phyloP scores from a whole-genome alignment of 2,888 invertebrate species.

The Erebia palarica region DNA sequence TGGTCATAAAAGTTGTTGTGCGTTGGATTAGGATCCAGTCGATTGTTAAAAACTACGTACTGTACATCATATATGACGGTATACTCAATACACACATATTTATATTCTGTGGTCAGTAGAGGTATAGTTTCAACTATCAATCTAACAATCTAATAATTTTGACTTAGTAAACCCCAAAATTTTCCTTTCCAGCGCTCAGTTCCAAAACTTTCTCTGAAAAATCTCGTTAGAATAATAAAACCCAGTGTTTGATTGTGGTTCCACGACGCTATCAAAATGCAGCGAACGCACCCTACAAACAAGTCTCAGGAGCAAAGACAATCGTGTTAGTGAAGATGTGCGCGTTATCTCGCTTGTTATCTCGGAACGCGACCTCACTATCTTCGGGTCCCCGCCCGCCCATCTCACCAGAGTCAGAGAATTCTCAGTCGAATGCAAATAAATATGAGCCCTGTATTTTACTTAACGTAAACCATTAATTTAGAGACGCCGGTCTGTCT shows the following conservation, averaged over 20 bases:
- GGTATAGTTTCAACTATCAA: too few relatives aligned
- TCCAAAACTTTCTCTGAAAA: background rate
- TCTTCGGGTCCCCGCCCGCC: slow-evolving; percentile 69
- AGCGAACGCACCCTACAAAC: slow-evolving; percentile 29
- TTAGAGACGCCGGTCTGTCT: slow-evolving; percentile 72
- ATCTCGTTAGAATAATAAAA: background rate
- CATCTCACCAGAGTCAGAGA: slow-evolving; percentile 59
- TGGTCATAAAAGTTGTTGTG: background rate
- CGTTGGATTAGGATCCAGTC: background rate
- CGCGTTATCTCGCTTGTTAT: slow-evolving; percentile 70
- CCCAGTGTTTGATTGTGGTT: background rate
- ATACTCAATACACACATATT: too few relatives aligned
- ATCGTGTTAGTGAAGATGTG: slow-evolving; percentile 67
- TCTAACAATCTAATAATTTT: too few relatives aligned
- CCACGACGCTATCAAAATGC: slow-evolving; percentile 22
- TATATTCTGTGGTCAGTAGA: too few relatives aligned
- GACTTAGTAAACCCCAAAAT: background rate
- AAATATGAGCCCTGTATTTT: slow-evolving; percentile 51
- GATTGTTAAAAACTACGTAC: background rate
- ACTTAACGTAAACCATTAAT: slow-evolving; percentile 66
- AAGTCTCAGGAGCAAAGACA: slow-evolving; percentile 58
- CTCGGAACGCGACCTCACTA: slow-evolving; percentile 78
- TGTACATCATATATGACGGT: too few relatives aligned
- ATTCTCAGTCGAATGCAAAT: slow-evolving; percentile 52
- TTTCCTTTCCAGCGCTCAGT: background rate